Percentiles rank a stretch among this genome's conserved stretches.
These are phyloP conservation scores for Oreochromis tanganicae DNA, from an alignment of 2,113 vertebrate species.

Conservation along the genomic window DNA sequence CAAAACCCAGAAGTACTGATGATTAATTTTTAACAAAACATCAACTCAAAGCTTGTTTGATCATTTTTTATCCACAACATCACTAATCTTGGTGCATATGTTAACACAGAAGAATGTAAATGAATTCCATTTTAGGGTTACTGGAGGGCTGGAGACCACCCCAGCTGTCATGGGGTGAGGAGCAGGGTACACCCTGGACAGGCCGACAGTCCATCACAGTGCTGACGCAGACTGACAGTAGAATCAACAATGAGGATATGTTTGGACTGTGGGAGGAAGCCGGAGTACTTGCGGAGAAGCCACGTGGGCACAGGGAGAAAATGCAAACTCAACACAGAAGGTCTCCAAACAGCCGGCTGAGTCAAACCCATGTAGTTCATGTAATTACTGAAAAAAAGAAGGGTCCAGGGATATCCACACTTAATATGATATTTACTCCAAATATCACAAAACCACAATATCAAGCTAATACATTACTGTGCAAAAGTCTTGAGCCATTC, in stretches of 20 bases:
- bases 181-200: not conserved
- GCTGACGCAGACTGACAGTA: not conserved
- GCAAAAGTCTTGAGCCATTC: not conserved
- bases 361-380: not conserved
- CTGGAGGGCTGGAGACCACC: not conserved
- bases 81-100: not conserved
- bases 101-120: not conserved
- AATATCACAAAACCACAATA: not conserved
- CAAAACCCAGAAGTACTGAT: not conserved
- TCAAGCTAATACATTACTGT: not conserved
- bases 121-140: not conserved
- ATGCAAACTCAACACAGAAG: not conserved
- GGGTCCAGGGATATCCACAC: not conserved
- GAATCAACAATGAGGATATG: not conserved
- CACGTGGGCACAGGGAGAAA: not conserved
- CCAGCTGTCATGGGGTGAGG: not conserved
- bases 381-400: not conserved
- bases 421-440: not conserved
- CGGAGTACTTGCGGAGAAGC: not conserved
- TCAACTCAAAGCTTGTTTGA: not conserved
- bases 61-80: not conserved
- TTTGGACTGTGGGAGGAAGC: not conserved
- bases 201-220: not conserved
- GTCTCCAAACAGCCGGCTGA: not conserved
- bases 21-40: not conserved